These are phyloP conservation scores for Linepithema humile DNA, from an alignment of 1,140 invertebrate genomes.

Conservation along the genomic window DNA sequence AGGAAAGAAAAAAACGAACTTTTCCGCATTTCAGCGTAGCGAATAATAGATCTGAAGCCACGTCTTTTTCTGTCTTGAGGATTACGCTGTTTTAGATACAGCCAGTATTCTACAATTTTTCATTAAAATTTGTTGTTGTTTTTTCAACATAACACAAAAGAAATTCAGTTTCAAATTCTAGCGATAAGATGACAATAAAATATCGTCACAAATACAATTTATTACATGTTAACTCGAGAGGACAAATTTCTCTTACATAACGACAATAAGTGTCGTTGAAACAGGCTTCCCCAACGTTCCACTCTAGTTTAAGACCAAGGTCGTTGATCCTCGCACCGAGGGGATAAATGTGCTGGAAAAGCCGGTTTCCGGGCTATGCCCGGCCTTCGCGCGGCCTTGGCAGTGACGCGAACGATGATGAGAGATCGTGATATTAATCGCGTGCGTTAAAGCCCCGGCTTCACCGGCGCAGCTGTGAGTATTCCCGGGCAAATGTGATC, in stretches of 20 bases:
- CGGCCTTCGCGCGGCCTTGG: constrained; percentile 56
- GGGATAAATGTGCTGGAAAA: constrained; percentile 43
- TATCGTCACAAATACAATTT: not conserved
- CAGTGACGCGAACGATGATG: constrained; percentile 45
- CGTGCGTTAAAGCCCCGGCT: not conserved
- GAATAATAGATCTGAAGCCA: not conserved
- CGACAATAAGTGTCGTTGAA: not conserved
- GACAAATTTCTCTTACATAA: not conserved
- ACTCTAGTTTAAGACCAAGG: constrained; percentile 26
- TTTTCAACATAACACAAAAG: not conserved
- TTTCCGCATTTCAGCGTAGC: not conserved
- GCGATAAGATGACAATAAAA: not conserved
- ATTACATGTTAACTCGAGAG: not conserved
- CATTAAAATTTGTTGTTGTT: not conserved
- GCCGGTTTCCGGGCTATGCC: constrained; percentile 19
- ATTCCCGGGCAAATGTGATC: not conserved
- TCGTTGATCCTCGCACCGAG: constrained; percentile 66
- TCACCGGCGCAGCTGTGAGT: not conserved
- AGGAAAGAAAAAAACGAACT: not conserved
- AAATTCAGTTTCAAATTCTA: not conserved
- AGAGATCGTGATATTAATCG: constrained; percentile 7
- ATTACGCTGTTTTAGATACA: not conserved
- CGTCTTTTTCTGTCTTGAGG: not conserved
- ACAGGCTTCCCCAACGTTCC: not conserved
- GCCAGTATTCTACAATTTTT: not conserved